Conservation (phyloP, 2,888 invertebrate genomes). For the Rhyacophila evoluta region DNA sequence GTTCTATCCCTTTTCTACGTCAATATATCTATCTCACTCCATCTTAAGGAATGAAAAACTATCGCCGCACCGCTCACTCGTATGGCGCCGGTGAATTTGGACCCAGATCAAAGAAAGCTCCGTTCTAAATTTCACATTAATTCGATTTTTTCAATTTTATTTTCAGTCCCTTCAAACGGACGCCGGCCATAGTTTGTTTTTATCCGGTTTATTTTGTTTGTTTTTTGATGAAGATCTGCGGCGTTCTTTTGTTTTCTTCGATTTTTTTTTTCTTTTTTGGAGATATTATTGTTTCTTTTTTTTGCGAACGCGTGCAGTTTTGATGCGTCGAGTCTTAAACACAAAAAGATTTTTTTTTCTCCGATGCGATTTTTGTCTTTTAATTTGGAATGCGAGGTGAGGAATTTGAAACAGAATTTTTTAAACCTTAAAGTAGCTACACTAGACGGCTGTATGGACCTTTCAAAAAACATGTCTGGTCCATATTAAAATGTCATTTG, state of each 20-base stretch:
- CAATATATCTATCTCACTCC: background rate
- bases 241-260: conserved; percentile 5
- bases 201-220: background rate
- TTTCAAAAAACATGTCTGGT: background rate
- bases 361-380: background rate
- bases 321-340: conserved; percentile 8
- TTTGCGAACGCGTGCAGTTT: conserved; percentile 11
- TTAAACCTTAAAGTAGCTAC: background rate
- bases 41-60: background rate
- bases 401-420: background rate
- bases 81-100: background rate
- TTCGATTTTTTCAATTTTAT: conserved; percentile 2
- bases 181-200: conserved; percentile 14
- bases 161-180: conserved; percentile 17
- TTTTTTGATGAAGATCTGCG: conserved; percentile 6
- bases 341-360: background rate
- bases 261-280: background rate
- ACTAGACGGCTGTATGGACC: background rate
- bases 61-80: background rate
- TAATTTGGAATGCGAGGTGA: conserved; percentile 10
- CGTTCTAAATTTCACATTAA: conserved; percentile 24
- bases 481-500: too few species aligned
- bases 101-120: conserved; percentile 19
- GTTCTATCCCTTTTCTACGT: background rate
- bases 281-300: background rate